phyloP scores from a whole-genome alignment of 2,797 vertebrate species.

The Toxotes lorentzi region DNA sequence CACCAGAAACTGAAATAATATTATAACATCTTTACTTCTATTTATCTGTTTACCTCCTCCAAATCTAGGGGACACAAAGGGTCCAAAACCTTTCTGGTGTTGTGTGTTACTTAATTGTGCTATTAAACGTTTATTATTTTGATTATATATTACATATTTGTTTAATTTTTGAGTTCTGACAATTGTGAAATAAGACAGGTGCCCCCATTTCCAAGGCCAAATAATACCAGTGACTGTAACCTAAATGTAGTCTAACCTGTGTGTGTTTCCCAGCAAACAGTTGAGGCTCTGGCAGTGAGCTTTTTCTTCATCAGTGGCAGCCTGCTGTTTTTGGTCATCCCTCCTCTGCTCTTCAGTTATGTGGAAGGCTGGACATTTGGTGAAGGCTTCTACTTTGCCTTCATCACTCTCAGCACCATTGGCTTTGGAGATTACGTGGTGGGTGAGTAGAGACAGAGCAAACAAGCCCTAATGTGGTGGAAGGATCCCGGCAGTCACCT shows the following conservation, averaged over 20 bases:
- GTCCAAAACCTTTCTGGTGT: neutral
- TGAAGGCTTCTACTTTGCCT: slow-evolving; percentile 96
- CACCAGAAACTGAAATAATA: neutral
- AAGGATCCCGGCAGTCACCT: neutral
- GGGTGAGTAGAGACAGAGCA: slow-evolving; percentile 78
- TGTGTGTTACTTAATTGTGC: neutral
- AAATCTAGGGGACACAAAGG: no score
- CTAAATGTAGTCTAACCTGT: neutral
- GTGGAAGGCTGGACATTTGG: slow-evolving; percentile 93
- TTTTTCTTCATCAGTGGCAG: slow-evolving; percentile 89
- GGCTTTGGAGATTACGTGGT: slow-evolving; percentile 96
- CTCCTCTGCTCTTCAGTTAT: slow-evolving; percentile 92
- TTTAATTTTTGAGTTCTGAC: no score
- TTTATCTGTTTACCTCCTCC: neutral
- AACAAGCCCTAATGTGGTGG: slow-evolving; percentile 34
- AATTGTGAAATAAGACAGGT: neutral
- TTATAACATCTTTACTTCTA: neutral
- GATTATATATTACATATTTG: no score
- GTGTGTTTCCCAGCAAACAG: slow-evolving; percentile 72
- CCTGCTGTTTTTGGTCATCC: slow-evolving; percentile 89
- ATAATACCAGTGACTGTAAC: neutral
- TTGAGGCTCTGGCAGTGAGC: slow-evolving; percentile 86
- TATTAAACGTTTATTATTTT: no score
- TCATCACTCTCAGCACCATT: slow-evolving; percentile 96
- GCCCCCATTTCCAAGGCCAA: neutral